Evolutionary conservation across 2,113 vertebrate species (phyloP).

Genomic region (Plotosus lineatus): DNA sequence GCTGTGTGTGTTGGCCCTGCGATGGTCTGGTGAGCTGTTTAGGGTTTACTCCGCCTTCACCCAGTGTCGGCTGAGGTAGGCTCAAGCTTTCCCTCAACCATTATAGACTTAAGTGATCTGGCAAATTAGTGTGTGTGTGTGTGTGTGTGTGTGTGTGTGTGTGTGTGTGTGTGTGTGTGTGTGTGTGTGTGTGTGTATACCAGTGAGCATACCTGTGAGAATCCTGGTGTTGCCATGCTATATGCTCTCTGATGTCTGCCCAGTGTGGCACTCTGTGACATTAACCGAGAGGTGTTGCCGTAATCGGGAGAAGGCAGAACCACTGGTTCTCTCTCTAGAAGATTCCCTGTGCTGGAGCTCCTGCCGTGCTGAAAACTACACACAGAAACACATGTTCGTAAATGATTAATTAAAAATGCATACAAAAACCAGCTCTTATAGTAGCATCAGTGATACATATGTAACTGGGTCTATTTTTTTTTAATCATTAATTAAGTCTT

Average conservation of each 20-base stretch:
- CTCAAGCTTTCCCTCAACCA: too few relatives aligned
- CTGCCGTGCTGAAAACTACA: slow-evolving; percentile 86
- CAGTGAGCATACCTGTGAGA: slow-evolving; percentile 95
- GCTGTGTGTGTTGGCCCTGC: too few relatives aligned
- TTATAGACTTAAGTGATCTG: too few relatives aligned
- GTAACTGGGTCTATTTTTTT: neutral
- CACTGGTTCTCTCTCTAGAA: slow-evolving; percentile 88
- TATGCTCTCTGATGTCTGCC: slow-evolving; percentile 86
- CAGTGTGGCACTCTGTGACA: slow-evolving; percentile 70
- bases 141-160: neutral
- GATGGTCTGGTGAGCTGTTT: too few relatives aligned
- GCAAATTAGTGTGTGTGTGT: too few relatives aligned
- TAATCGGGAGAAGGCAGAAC: slow-evolving; percentile 82
- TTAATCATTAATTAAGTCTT: neutral
- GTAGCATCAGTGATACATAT: neutral
- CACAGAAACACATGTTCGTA: slow-evolving; percentile 28
- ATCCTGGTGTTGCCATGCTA: slow-evolving; percentile 84
- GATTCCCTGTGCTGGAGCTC: slow-evolving; percentile 95
- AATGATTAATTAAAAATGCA: neutral
- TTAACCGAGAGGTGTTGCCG: slow-evolving; percentile 73
- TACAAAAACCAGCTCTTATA: neutral
- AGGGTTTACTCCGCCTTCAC: too few relatives aligned
- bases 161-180: neutral
- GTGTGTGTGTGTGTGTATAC: slow-evolving; percentile 62
- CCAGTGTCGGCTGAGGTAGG: too few relatives aligned